These are phyloP conservation scores for Ochlodes sylvanus DNA, from an alignment of 2,888 invertebrate species.

Conservation along the genomic window DNA sequence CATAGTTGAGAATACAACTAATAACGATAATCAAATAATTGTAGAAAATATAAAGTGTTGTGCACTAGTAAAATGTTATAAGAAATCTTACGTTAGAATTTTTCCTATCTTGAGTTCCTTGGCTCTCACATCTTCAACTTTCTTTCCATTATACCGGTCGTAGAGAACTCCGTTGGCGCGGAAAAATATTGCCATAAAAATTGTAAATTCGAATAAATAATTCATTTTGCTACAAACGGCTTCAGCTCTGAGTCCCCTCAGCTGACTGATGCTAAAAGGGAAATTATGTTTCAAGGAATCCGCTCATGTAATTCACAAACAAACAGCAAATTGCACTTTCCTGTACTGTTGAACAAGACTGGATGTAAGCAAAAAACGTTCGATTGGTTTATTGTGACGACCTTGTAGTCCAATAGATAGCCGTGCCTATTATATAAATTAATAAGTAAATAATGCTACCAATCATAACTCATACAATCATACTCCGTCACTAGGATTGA, in stretches of 20 bases:
- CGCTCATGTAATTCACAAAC: conserved; percentile 31
- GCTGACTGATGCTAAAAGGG: conserved; percentile 38
- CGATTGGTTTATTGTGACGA: neutral
- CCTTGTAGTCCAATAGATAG: neutral
- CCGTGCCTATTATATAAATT: no score
- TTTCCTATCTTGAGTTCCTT: conserved; percentile 54
- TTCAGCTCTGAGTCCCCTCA: conserved; percentile 20
- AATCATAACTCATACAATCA: no score
- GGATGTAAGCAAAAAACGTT: conserved; percentile 30
- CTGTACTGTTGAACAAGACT: conserved; percentile 29
- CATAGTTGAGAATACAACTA: no score
- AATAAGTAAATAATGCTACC: no score
- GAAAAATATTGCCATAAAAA: conserved; percentile 53
- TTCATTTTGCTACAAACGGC: conserved; percentile 50
- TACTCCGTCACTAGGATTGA: no score
- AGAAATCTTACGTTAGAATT: conserved; percentile 56
- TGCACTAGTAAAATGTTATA: neutral
- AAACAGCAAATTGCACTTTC: conserved; percentile 31
- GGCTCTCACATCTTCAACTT: conserved; percentile 52
- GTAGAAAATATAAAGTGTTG: conserved; percentile 3
- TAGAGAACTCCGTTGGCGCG: conserved; percentile 52
- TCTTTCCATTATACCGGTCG: conserved; percentile 63
- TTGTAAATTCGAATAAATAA: conserved; percentile 51
- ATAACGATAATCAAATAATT: neutral
- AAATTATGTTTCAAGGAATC: conserved; percentile 36